Base-by-base conservation (phyloP, 2,113 vertebrate genomes). In the Cebus imitator region DNA sequence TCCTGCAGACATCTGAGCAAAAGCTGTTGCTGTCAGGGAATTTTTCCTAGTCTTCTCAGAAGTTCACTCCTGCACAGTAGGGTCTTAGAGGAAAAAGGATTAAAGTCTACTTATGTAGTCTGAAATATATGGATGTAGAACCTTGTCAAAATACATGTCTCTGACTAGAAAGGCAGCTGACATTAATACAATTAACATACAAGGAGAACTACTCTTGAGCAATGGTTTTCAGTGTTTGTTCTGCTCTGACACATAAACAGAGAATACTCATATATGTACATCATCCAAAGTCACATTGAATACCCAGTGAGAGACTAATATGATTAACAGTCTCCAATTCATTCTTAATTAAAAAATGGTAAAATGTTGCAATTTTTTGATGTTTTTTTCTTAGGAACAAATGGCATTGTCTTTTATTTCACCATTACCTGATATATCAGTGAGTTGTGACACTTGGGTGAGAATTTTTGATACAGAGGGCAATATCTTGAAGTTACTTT, bases 21-120 rank as follows among this genome's bases (percentile, higher is more conserved):
- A 61, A 45, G 5, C 1, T 5, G 4, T 1, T 32, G 5, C 21
- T 68, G 21, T 7, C 18, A 48, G n/a, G 16, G 7, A 30, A 32
- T 7, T 12, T 12, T 91, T 68, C 30, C 12, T 4, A 23, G 23
- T 32, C 11, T 66, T 90, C 40, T 79, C 21, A 66, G 73, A 80
- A 50, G 21, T 45, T 85, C 6, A 14, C 0, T 45, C 14, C 13
- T 50, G 2, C 5, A 50, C 43, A 17, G 32, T 25, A 55, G 5
- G 3, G 27, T 66, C 30, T 61, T 52, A 58, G 5, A 87, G 13
- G 30, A 75, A 86, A 79, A 93, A 58, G 0, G 6, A 52, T 76
- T 68, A n/a, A 14, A 61, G 35, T 45, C n/a, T 30, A 79, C 48
- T 40, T 70, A 40, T 9, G 18, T 70, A 64, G 43, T 83, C 11